These are phyloP conservation scores for Drosophila sproati DNA, from an alignment of 1,140 invertebrate species.

Conservation along the genomic window DNA sequence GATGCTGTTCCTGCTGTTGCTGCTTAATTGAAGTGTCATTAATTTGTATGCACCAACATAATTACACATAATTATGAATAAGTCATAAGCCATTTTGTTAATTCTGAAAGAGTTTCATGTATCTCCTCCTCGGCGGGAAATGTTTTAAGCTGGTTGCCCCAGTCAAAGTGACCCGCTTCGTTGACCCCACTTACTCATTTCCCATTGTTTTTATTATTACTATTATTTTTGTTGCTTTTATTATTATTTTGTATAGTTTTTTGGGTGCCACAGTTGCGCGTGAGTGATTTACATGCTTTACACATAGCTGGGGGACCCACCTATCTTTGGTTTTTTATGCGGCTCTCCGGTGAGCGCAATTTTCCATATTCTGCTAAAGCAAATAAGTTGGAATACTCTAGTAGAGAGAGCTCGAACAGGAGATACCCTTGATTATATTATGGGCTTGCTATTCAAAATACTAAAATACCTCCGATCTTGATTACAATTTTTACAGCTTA, in stretches of 20 bases:
- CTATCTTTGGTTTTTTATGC: slow-evolving; percentile 11
- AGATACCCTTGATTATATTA: no score
- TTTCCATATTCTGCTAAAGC: slow-evolving; percentile 9
- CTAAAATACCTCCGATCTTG: no score
- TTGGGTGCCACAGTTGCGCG: slow-evolving; percentile 40
- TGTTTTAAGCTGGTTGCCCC: slow-evolving; percentile 30
- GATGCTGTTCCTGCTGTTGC: slow-evolving; percentile 25
- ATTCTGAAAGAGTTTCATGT: slow-evolving; percentile 44
- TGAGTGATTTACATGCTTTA: slow-evolving; percentile 60
- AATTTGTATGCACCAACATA: slow-evolving; percentile 81
- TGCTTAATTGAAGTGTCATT: slow-evolving; percentile 74
- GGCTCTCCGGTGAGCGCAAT: slow-evolving; percentile 20
- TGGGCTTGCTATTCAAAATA: no score
- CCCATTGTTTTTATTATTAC: slow-evolving; percentile 13
- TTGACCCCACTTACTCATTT: slow-evolving; percentile 59
- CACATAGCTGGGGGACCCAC: slow-evolving; percentile 5
- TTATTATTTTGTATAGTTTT: slow-evolving; percentile 9
- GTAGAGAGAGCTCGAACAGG: no score
- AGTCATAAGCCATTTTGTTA: slow-evolving; percentile 57
- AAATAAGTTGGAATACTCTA: neutral
- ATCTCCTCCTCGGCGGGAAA: slow-evolving; percentile 20
- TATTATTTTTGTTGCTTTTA: slow-evolving; percentile 13
- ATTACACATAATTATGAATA: slow-evolving; percentile 73
- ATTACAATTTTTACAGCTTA: no score
- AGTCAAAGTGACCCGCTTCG: slow-evolving; percentile 58